Conservation (phyloP, 2,797 vertebrate genomes). For the Tenualosa ilisha region DNA sequence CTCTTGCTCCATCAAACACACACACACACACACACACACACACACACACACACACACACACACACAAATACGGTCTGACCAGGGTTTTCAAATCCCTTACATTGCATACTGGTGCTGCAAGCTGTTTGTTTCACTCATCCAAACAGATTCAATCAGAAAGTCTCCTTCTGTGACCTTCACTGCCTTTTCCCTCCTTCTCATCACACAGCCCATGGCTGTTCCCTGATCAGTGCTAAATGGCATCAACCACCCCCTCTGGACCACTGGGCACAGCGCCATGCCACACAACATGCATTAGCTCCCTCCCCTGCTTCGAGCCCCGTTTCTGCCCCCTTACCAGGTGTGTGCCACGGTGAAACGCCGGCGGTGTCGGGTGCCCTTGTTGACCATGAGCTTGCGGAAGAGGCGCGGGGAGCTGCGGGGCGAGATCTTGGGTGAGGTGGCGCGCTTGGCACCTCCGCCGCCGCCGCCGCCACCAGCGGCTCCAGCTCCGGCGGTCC, state of each 20-base stretch:
- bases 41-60: no score
- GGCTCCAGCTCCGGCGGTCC: background rate
- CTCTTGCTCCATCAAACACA: no score
- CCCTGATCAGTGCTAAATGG: background rate
- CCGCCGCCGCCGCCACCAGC: conserved; percentile 23
- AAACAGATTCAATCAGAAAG: background rate
- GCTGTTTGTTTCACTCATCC: background rate
- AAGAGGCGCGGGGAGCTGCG: conserved; percentile 95
- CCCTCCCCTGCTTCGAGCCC: conserved; percentile 57
- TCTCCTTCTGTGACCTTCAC: background rate
- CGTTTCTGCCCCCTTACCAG: conserved; percentile 82
- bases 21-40: no score
- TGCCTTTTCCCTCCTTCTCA: background rate
- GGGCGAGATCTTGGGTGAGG: conserved; percentile 94
- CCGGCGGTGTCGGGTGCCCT: conserved; percentile 93
- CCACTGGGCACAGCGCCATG: background rate
- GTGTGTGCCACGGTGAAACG: conserved; percentile 98
- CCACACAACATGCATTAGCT: background rate
- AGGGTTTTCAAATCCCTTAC: background rate
- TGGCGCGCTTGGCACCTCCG: conserved; percentile 77
- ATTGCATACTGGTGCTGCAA: background rate
- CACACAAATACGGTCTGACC: background rate
- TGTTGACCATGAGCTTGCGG: conserved; percentile 96
- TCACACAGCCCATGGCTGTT: background rate
- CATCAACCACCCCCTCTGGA: background rate